Percentiles rank a stretch among this genome's conserved stretches.
These are phyloP conservation scores for Ptiloglossa arizonensis DNA, from an alignment of 1,140 invertebrate species.

Conservation along the genomic window DNA sequence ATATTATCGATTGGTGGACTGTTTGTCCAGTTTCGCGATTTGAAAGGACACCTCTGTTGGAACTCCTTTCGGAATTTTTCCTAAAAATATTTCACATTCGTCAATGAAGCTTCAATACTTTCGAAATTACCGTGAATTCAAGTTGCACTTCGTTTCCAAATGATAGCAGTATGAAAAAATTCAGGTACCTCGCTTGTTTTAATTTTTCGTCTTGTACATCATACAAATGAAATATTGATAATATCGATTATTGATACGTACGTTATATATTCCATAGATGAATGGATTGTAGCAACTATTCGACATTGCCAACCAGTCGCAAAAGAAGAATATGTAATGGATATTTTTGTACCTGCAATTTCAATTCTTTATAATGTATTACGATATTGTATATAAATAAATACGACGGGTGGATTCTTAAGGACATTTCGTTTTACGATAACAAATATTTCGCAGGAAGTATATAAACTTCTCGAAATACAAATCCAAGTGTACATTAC, in stretches of 20 bases:
- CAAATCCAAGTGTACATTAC: too few species aligned
- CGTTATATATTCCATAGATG: slow-evolving; percentile 93
- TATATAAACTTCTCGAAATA: too few species aligned
- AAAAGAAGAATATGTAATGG: slow-evolving; percentile 90
- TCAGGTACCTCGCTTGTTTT: too few species aligned
- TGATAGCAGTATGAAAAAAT: too few species aligned
- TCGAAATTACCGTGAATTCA: too few species aligned
- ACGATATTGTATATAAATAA: not conserved
- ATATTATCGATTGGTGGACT: slow-evolving; percentile 72
- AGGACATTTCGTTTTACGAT: too few species aligned
- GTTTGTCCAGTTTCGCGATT: slow-evolving; percentile 78
- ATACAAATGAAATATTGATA: not conserved
- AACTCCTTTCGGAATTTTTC: slow-evolving; percentile 89
- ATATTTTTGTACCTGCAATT: slow-evolving; percentile 87
- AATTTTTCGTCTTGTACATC: too few species aligned
- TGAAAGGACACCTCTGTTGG: slow-evolving; percentile 84
- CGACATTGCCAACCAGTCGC: slow-evolving; percentile 93
- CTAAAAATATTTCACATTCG: slow-evolving; percentile 75
- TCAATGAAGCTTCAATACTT: too few species aligned
- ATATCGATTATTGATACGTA: slow-evolving; percentile 82
- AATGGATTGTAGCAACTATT: slow-evolving; percentile 94
- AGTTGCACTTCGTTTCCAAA: too few species aligned
- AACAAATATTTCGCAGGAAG: too few species aligned
- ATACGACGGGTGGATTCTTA: too few species aligned
- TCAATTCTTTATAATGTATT: not conserved